These are phyloP conservation scores for Patella ulyssiponensis DNA, from an alignment of 2,888 invertebrate species.

Conservation along the genomic window DNA sequence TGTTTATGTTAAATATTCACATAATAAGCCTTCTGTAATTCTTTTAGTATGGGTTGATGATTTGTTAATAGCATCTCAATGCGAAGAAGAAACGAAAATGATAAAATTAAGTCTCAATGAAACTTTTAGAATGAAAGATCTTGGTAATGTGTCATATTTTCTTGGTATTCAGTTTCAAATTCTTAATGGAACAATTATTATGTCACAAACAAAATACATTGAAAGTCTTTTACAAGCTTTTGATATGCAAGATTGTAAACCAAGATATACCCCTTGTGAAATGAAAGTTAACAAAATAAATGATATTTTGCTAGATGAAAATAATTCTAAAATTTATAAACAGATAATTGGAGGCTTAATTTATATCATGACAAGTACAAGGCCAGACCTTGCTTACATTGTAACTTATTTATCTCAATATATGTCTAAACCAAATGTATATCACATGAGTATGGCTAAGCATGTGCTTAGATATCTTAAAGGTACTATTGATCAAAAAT, in stretches of 20 bases:
- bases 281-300: neutral
- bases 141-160: conserved; percentile 22
- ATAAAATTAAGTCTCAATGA: conserved; percentile 10
- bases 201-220: conserved; percentile 19
- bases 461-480: conserved; percentile 28
- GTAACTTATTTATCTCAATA: conserved; percentile 25
- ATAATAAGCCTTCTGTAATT: conserved; percentile 10
- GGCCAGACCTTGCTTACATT: conserved; percentile 20
- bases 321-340: conserved; percentile 17
- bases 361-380: conserved; percentile 26
- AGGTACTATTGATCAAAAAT: conserved; percentile 13
- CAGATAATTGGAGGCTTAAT: conserved; percentile 23
- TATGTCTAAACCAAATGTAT: conserved; percentile 13
- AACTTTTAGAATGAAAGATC: conserved; percentile 26
- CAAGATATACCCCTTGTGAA: conserved; percentile 17
- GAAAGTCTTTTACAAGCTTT: neutral
- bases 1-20: conserved; percentile 10
- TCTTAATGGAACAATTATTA: conserved; percentile 2
- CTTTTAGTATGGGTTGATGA: conserved; percentile 31
- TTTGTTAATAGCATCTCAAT: conserved; percentile 18
- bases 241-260: conserved; percentile 24
- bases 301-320: neutral
- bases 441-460: conserved; percentile 16
- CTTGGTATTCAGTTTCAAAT: conserved; percentile 21
- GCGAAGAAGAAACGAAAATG: neutral